Evolutionary conservation across 2,888 invertebrate genomes (phyloP).

Genomic region (Tetranychus piercei): DNA sequence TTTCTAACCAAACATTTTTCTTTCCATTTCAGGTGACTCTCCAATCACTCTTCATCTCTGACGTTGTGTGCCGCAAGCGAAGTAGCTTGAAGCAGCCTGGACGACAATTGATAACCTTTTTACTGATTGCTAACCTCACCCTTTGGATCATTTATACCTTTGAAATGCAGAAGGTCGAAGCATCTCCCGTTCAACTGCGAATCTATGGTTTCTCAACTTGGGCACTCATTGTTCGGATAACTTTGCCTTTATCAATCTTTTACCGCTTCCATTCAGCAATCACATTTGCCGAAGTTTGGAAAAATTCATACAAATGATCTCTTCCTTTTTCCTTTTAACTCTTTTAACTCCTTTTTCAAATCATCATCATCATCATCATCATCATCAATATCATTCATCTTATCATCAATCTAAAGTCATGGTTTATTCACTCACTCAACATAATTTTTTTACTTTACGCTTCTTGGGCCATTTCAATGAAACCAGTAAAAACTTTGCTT

Average conservation of each 20-base stretch:
- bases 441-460: too few species aligned
- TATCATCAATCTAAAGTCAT: too few species aligned
- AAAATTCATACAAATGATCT: conserved; percentile 41
- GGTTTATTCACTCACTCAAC: too few species aligned
- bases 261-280: conserved; percentile 88
- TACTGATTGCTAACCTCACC: conserved; percentile 82
- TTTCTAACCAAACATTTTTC: not conserved
- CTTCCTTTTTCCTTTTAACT: not conserved
- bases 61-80: conserved; percentile 55
- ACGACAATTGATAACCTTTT: conserved; percentile 80
- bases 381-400: too few species aligned
- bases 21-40: conserved; percentile 50
- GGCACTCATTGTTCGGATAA: conserved; percentile 78
- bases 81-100: conserved; percentile 74
- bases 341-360: not conserved
- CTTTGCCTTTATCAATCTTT: conserved; percentile 83
- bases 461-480: too few species aligned
- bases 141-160: conserved; percentile 93
- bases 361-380: too few species aligned
- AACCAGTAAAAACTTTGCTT: too few species aligned
- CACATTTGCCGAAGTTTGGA: conserved; percentile 86
- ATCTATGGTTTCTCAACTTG: conserved; percentile 83
- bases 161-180: conserved; percentile 77
- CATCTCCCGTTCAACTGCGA: conserved; percentile 60
- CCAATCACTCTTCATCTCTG: conserved; percentile 77